Evolutionary conservation across 2,888 invertebrate species (phyloP), one percentile per base, ranked within the genome.

Genomic region (Phasia obesa): DNA sequence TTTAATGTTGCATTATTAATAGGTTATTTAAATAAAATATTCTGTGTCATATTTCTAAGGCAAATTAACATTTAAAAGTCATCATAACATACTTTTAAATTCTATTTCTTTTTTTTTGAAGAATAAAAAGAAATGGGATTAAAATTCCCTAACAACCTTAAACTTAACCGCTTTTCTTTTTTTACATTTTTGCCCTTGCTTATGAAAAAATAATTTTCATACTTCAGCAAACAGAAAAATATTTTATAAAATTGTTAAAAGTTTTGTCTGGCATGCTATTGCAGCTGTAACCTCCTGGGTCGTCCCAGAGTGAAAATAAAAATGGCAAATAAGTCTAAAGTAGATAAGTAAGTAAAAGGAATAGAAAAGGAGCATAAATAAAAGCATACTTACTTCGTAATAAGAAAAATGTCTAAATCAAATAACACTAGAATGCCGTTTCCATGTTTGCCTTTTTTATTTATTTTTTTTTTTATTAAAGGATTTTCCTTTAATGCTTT

Each of bases 341-440:
- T 31, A 59, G 55, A 71, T 60, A 73, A 81, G 65, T 35, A n/a
- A 69, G n/a, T n/a, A n/a, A 42, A 25, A 42, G 38, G 15, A 64
- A 71, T 21, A 65, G 53, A 35, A 65, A 47, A 44, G 27, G 9
- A 71, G 23, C 13, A 60, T 1, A 13, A 42, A 69, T 38, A 55
- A 74, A 47, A 65, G 60, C 19, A 47, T 53, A 42, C 49, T 55
- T 23, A 55, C 35, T 55, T 35, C 13, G 15, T 65, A 64, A 74
- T 55, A 74, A 80, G 74, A 38, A 67, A 67, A 75, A 71, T 65
- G 60, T 75, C 60, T 67, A 79, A 79, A 79, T 83, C 65, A 83
- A 75, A 82, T 79, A 83, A 80, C 55, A 79, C 67, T 67, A 42
- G 71, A 83, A 83, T 67, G 60, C 38, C 57, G 76, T 79, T 83